phyloP scores from a whole-genome alignment of 1,140 invertebrate genomes.

The Drosophila pectinifera region DNA sequence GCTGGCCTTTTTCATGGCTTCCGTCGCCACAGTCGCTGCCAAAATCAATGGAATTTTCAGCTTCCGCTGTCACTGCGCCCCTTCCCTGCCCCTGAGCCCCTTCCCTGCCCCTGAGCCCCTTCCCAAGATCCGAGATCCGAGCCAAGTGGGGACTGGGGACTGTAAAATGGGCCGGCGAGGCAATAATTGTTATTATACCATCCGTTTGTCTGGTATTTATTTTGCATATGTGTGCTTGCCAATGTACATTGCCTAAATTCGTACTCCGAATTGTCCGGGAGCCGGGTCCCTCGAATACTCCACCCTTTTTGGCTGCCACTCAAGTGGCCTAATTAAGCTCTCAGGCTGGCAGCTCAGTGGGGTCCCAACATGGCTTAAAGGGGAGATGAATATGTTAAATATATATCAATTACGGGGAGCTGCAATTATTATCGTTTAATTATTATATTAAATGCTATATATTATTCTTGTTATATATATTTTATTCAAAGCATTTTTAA shows the following conservation, averaged over 20 bases:
- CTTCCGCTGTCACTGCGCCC: conserved; percentile 66
- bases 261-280: background rate
- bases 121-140: conserved; percentile 2
- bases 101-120: background rate
- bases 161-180: conserved; percentile 65
- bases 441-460: too few relatives aligned
- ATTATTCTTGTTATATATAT: too few relatives aligned
- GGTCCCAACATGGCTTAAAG: background rate
- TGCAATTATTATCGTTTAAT: too few relatives aligned
- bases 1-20: conserved; percentile 66
- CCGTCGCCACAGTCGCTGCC: conserved; percentile 54
- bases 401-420: too few relatives aligned
- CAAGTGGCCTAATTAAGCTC: conserved; percentile 11
- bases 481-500: too few relatives aligned
- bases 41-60: conserved; percentile 79
- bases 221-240: conserved; percentile 74
- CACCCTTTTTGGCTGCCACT: conserved; percentile 12
- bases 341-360: background rate
- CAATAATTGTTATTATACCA: conserved; percentile 82
- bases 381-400: background rate
- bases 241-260: conserved; percentile 28
- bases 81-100: background rate
- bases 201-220: conserved; percentile 77
- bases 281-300: conserved; percentile 2
- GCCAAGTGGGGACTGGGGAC: conserved; percentile 42